A percentile compares a stretch with the other conserved stretches of the same genome.
These are phyloP conservation scores for Pelagia noctiluca DNA, from an alignment of 30 jellyfish, hydroid and myxozoan species.

Conservation along the genomic window DNA sequence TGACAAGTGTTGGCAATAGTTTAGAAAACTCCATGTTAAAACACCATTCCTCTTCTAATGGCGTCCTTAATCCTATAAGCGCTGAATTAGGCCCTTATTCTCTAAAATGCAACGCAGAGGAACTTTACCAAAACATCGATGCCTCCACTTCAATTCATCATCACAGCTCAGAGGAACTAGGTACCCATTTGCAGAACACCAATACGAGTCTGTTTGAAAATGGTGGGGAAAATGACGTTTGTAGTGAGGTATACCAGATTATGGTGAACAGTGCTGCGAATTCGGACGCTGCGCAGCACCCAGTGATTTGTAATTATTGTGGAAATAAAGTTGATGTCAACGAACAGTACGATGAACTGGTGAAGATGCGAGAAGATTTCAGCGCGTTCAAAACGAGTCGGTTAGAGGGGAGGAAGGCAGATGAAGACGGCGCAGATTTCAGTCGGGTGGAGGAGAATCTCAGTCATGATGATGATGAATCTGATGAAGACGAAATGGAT, in stretches of 20 bases:
- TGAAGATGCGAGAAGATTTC: slow-evolving; percentile 72
- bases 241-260: slow-evolving; percentile 66
- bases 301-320: slow-evolving; percentile 84
- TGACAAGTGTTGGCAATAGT: no score
- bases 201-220: background rate
- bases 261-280: slow-evolving; percentile 54
- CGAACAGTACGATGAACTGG: slow-evolving; percentile 66
- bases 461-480: background rate
- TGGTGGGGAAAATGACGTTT: slow-evolving; percentile 50
- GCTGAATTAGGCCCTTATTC: no score
- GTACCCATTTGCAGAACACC: background rate
- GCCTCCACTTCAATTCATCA: no score
- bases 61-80: no score
- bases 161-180: background rate
- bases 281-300: slow-evolving; percentile 39
- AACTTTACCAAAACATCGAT: no score
- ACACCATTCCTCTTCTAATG: no score
- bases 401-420: slow-evolving; percentile 15
- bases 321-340: slow-evolving; percentile 85
- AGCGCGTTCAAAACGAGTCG: slow-evolving; percentile 40
- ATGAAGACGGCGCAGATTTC: background rate
- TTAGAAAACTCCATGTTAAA: no score
- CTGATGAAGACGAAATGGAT: slow-evolving; percentile 17
- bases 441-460: background rate
- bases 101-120: no score